Evolutionary conservation across 53 echinoderm and acorn worm genomes (phyloP), one percentile per base, ranked within the genome.

Genomic region (Holothuria leucospilota): DNA sequence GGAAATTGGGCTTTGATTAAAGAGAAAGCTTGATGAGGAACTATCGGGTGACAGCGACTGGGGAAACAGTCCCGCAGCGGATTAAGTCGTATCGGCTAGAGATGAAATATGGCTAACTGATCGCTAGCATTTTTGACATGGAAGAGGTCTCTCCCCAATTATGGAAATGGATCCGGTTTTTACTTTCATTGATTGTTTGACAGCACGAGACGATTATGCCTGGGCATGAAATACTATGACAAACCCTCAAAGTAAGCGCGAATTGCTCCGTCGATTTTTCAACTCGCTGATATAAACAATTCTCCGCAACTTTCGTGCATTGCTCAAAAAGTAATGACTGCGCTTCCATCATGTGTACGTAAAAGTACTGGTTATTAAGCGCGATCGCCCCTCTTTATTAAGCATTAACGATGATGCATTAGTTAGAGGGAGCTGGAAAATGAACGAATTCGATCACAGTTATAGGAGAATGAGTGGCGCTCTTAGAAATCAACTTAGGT

Each of bases 81-180:
- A 80, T 80, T 80, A 80, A 61, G 60, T 59, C 60, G 81, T 80
- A 62, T 61, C 81, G 62, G 62, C 60, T 59, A 27, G 62, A 80
- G 62, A 80, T 80, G 81, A 80, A 80, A 80, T 80, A 80, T 62
- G 20, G 62, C 81, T 80, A 61, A 74, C 74, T 51, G 74, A 74
- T 74, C 74, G 74, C 74, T 74, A 49, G 74, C 51, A 41, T 74
- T 77, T 80, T 61, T 80, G 81, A 62, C 81, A 80, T 59, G 53
- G 60, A 62, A 34, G 59, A 53, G 81, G 62, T 80, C 56, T 80
- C 81, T 80, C 62, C 62, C 62, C 81, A 80, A 80, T 80, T 80
- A 80, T 80, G 60, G 81, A 80, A 80, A 80, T 80, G 81, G 81
- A 80, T 61, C 58, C 81, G 81, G 74, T 51, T 80, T 80, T 80